Evolutionary conservation across 2,888 invertebrate genomes (phyloP), one percentile per base, ranked within the genome.

Genomic region (Erannis defoliaria): DNA sequence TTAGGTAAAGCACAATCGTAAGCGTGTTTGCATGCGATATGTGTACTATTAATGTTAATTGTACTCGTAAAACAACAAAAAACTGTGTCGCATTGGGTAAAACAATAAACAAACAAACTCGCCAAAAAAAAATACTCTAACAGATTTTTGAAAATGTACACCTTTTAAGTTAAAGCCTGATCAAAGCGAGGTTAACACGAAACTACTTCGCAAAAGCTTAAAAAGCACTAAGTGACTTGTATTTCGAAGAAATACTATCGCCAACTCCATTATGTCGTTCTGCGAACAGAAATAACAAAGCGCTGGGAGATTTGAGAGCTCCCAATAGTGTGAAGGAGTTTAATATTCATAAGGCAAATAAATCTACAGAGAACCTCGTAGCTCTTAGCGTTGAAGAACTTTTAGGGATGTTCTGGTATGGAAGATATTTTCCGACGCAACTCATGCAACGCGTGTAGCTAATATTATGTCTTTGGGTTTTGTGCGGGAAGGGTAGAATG

Each of bases 271-370:
- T 77, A 75, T 61, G 66, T 64, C 74, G 75, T 77, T 77, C 80
- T 68, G 51, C 68, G 76, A 75, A 65, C 65, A 72, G 71, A 77
- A 79, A 79, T 80, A 82, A 83, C 84, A 83, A 81, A 86, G 79
- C 79, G 77, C 74, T 66, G 67, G 77, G 76, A 77, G 81, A 80
- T 83, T 81, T 55, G 76, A 80, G 81, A 80, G 80, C 76, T 75
- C 80, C 80, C 79, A 76, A 84, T 85, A 84, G 75, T 66, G 63
- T 66, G 78, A 78, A 72, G 71, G 68, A 77, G 70, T 82, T 85
- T 78, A 84, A 86, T 85, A 85, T 85, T 84, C 82, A 86, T 85
- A 80, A 83, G 80, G 77, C 74, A 80, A 80, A 81, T 79, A 81
- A 79, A 81, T 80, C 78, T 73, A 67, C 59, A 67, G 64, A 63